Base-by-base conservation (phyloP, 2,888 invertebrate genomes). In the Andrena flavipes region DNA sequence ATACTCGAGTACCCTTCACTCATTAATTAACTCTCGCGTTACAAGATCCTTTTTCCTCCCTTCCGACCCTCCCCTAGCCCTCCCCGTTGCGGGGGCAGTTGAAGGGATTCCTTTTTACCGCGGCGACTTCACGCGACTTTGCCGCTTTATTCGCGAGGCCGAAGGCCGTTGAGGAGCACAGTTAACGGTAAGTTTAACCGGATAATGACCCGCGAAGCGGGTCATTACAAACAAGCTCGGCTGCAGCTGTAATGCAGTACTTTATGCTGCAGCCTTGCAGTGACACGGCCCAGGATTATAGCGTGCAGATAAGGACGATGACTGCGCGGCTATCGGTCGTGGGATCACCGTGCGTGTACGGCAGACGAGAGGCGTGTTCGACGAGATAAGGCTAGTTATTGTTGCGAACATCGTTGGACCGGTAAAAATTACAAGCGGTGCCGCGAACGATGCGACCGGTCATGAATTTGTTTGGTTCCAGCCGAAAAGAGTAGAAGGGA, bases 151-250 rank as follows among this genome's bases (percentile, higher is more conserved):
- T 67, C 65, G 56, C 48, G 51, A 16, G 42, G 10, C 23, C 64
- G 35, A 78, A 65, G 48, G 29, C 59, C 49, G 60, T 81, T 51
- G 70, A 60, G 64, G 59, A 81, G 72, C 23, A 63, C 60, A 60
- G 76, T 75, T 85, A 82, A 87, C 70, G 68, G 79, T 59, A 71
- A 79, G 84, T 83, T 89, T 89, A 90, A 78, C 75, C 59, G 82
- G 82, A 89, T 88, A 86, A 89, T 86, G 86, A 89, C 80, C 85
- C 82, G 84, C 77, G 76, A 83, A 80, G 86, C 80, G 42, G 42
- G 42, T 42, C 42, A 42, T 42, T 42, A 42, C 42, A 42, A 83
- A 77, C 78, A 87, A 81, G 77, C 71, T 74, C 65, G 65, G 64
- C 30, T 78, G 79, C 67, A 75, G 72, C 75, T 74, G 86, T 73